Evolutionary conservation across 2,888 invertebrate genomes (phyloP).

Genomic region (Drosophila picticornis): DNA sequence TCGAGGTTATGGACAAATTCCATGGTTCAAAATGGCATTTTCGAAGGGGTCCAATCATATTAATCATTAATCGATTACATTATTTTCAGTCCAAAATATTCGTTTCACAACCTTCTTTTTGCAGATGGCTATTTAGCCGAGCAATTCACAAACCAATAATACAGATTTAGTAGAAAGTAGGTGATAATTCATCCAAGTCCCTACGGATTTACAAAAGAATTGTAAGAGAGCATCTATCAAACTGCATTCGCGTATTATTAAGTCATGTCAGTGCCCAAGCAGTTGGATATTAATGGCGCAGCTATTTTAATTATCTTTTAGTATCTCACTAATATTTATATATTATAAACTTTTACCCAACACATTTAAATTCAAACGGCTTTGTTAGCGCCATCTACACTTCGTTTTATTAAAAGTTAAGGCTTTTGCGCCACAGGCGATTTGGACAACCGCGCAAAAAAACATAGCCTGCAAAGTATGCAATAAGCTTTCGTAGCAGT

Average conservation of each 20-base stretch:
- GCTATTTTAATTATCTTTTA: background rate
- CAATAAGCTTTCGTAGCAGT: background rate
- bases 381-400: slow-evolving; percentile 46
- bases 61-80: background rate
- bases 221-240: background rate
- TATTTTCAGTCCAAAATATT: no score
- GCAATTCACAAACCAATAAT: no score
- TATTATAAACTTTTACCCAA: background rate
- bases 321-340: fast-evolving
- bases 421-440: background rate
- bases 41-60: background rate
- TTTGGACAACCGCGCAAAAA: background rate
- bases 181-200: background rate
- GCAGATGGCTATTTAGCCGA: background rate
- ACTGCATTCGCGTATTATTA: background rate
- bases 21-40: background rate
- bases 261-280: background rate
- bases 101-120: no score
- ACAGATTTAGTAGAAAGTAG: no score
- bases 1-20: background rate
- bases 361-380: background rate
- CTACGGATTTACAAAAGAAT: background rate
- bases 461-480: background rate
- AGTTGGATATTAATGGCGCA: background rate
- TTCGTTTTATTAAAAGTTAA: background rate